Base-by-base conservation (phyloP, 2,113 vertebrate genomes). In the Antigone vipio region DNA sequence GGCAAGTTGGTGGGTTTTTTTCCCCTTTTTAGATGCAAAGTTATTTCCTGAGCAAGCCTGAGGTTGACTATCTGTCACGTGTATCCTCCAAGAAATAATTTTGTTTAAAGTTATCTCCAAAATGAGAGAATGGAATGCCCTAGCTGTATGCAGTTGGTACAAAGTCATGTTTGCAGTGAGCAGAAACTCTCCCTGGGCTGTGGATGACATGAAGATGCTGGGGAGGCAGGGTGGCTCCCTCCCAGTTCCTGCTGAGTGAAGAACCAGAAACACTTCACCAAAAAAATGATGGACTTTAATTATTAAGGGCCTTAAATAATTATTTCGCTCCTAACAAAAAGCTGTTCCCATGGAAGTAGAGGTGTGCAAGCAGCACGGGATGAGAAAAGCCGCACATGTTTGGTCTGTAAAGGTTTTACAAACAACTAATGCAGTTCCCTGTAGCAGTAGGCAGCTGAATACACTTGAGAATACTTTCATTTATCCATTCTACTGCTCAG, bases 101-200 rank as follows among this genome's bases (percentile, higher is more conserved):
- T 60, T 20, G 5, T 53, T 53, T 53, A 21, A 71, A 79, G 40
- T 3, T 5, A 2, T 14, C 12, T 58, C 19, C 8, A 23, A 52
- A 63, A 62, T 2, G 21, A 74, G 60, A 34, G 11, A 19, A 19
- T 0, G 5, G 9, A 71, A 17, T 12, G 20, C 11, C 24, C 11
- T 58, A 9, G 2, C 10, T 20, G 17, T 23, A 15, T 0, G 7
- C 7, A 21, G 7, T 1, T 2, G 3, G 26, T 60, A 4, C 40
- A 3, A 68, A 58, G 5, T 22, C 4, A 3, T 10, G 22, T 26
- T 42, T 10, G 22, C 40, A 3, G 10, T 3, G 27, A 73, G 62
- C 16, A 79, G 53, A 52, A 86, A 4, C 59, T n/a, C 34, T 27
- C 14, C 16, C 13, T 7, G 10, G 42, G 34, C 9, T 67, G 38